phyloP scores from a whole-genome alignment of 2,113 vertebrate genomes.

The Mirounga angustirostris region DNA sequence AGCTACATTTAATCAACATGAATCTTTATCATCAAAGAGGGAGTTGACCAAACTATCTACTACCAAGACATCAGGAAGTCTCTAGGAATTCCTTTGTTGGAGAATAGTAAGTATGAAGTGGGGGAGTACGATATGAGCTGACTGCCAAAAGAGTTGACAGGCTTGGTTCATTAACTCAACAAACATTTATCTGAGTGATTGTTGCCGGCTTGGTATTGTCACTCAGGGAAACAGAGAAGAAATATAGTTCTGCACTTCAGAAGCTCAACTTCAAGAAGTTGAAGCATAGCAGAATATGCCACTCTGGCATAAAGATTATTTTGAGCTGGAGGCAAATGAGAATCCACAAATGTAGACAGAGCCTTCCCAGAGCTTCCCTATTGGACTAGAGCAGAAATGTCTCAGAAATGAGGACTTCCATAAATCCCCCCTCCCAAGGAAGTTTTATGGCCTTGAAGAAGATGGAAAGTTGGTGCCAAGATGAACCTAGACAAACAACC shows the following conservation, averaged over 20 bases:
- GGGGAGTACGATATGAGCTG: background rate
- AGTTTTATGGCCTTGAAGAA: background rate
- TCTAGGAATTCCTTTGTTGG: background rate
- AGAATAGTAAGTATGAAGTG: background rate
- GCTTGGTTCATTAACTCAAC: background rate
- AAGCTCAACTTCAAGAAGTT: conserved; percentile 42
- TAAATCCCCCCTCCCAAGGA: background rate
- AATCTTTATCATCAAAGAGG: background rate
- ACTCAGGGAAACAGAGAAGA: background rate
- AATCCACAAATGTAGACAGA: background rate
- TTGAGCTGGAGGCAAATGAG: background rate
- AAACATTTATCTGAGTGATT: background rate
- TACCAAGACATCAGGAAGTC: background rate
- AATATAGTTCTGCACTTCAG: background rate
- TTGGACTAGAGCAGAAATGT: background rate
- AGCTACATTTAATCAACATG: conserved; percentile 3
- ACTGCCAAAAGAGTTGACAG: background rate
- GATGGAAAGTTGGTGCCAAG: background rate
- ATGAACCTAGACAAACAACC: background rate
- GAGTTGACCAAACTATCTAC: background rate
- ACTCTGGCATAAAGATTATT: background rate
- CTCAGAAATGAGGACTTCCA: background rate
- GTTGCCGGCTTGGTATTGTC: background rate
- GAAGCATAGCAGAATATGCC: background rate
- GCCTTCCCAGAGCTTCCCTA: background rate